phyloP scores from a whole-genome alignment of 2,113 vertebrate species.

The Phodopus roborovskii region DNA sequence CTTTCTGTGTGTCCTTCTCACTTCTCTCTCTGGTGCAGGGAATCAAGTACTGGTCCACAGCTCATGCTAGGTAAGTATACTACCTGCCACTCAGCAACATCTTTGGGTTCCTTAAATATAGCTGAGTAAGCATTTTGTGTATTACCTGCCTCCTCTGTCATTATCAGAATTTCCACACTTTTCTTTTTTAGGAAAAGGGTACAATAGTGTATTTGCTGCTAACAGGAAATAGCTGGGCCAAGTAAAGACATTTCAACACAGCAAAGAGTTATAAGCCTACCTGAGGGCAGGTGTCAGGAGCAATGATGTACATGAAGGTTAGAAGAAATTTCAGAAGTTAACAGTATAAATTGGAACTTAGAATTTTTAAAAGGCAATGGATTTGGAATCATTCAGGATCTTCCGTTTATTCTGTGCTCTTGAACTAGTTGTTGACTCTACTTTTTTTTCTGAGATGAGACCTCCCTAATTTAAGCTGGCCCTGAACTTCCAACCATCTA shows the following conservation, averaged over 20 bases:
- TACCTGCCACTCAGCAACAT: not conserved
- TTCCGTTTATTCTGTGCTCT: not conserved
- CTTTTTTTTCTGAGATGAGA: not conserved
- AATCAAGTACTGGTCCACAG: not conserved
- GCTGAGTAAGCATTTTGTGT: not conserved
- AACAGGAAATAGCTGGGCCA: constrained; percentile 27
- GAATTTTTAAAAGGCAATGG: not conserved
- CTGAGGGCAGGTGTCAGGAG: not conserved
- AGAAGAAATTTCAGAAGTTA: not conserved
- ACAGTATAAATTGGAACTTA: not conserved
- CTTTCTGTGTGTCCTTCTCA: not conserved
- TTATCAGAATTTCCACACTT: not conserved
- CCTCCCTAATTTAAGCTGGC: not conserved
- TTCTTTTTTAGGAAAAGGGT: not conserved
- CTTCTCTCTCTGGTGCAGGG: not conserved
- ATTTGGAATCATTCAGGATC: constrained; percentile 8
- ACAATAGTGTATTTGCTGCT: not conserved
- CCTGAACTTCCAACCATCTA: not conserved
- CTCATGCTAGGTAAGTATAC: not conserved
- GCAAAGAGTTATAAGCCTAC: not conserved
- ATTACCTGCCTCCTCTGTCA: not conserved
- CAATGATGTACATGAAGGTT: not conserved
- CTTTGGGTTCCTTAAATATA: too few relatives aligned
- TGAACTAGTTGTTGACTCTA: not conserved
- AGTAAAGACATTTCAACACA: constrained; percentile 4